Base-by-base conservation (phyloP, 2,797 vertebrate species). In the Chelidonichthys spinosus region DNA sequence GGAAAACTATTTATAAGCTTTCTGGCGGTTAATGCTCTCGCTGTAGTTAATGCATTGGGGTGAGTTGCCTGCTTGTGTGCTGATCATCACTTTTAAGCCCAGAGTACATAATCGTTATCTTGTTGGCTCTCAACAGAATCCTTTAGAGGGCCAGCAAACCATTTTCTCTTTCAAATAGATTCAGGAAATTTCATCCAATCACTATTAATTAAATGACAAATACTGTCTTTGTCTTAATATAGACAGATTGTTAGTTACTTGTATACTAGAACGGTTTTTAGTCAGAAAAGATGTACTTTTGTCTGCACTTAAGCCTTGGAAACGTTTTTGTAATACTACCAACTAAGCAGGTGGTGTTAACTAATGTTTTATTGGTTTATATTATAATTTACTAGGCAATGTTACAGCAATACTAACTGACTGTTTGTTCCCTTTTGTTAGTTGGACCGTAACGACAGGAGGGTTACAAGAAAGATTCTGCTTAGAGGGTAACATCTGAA, bases 11-110 rank as follows among this genome's bases (percentile, higher is more conserved):
- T 73, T 58, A 11, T 46, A 43, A 2, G 6, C 37, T n/a, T 18
- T 77, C 39, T 70, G 18, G 36, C 55, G 56, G 39, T 50, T 50
- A 56, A 72, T 72, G 53, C 63, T 65, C 43, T 52, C 40, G 40
- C 68, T 39, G 25, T 33, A 54, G 18, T 62, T 69, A 77, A 74
- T 65, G 17, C 40, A 8, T 25, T 5, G 10, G 33, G 33, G 17
- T 47, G 53, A 35, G 33, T 18, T 50, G 64, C 52, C 55, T 67
- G 46, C 55, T 33, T 37, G n/a, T 49, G 63, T 13, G 1, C 46
- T 60, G 52, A 81, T 78, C 61, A 74, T 64, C 52, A 70, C 64
- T 42, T 76, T 67, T 66, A 73, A 65, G 55, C 33, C 37, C 32
- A 14, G 18, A 37, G 35, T 60, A 63, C 63, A 33, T 44, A 52